Evolutionary conservation across 2,888 invertebrate species (phyloP).

Genomic region (Caenorhabditis virilis): DNA sequence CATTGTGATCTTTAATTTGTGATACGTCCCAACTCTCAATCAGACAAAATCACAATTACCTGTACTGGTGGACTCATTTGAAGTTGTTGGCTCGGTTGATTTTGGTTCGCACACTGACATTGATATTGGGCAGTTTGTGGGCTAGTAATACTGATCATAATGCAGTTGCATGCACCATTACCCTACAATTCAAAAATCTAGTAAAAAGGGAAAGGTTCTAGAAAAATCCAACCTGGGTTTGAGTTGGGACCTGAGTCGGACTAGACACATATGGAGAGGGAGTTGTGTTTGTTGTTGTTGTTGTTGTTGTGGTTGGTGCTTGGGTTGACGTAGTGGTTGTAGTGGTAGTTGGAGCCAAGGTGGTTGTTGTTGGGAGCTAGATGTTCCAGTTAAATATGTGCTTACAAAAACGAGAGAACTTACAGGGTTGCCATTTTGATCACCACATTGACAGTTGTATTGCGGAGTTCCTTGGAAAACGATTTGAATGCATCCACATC

Average conservation of each 20-base stretch:
- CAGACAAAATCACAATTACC: no score
- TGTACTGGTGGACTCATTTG: background rate
- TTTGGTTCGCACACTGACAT: constrained; percentile 45
- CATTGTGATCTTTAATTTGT: no score
- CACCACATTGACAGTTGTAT: constrained; percentile 56
- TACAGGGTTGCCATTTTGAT: constrained; percentile 42
- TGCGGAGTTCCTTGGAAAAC: constrained; percentile 52
- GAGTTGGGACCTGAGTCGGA: constrained; percentile 32
- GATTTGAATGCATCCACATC: constrained; percentile 57
- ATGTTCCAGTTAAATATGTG: no score
- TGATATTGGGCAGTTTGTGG: constrained; percentile 58
- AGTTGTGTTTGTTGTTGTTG: constrained; percentile 26
- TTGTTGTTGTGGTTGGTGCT: constrained; percentile 31
- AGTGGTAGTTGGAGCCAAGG: constrained; percentile 34
- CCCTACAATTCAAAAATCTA: background rate
- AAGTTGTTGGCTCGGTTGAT: constrained; percentile 8
- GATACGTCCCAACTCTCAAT: no score
- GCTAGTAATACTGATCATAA: constrained; percentile 55
- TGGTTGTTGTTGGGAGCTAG: no score
- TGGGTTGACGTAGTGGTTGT: constrained; percentile 36
- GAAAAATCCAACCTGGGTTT: constrained; percentile 20
- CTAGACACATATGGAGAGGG: constrained; percentile 9
- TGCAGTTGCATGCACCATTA: constrained; percentile 48
- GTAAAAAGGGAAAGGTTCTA: background rate
- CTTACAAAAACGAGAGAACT: no score